These are phyloP conservation scores for Melanotaenia pygmaea DNA, from an alignment of 2,797 vertebrate genomes.

Conservation along the genomic window DNA sequence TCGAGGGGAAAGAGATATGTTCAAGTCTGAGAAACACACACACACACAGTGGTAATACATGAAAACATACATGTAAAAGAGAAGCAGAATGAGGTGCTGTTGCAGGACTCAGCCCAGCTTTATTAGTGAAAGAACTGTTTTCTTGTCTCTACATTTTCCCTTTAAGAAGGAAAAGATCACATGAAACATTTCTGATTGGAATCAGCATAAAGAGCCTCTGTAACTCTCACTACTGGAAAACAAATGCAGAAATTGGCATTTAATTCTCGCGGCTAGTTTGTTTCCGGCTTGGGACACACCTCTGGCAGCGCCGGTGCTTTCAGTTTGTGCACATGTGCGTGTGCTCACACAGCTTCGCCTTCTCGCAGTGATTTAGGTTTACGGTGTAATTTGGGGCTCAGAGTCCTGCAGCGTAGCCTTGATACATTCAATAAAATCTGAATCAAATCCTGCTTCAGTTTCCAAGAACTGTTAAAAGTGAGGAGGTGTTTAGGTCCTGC, in stretches of 20 bases:
- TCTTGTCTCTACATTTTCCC: not conserved
- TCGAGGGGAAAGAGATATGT: slow-evolving; percentile 67
- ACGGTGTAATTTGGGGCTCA: slow-evolving; percentile 22
- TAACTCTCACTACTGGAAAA: not conserved
- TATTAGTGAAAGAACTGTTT: not conserved
- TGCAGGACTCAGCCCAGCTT: slow-evolving; percentile 2
- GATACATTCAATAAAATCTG: slow-evolving; percentile 11
- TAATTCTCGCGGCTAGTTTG: slow-evolving; percentile 60
- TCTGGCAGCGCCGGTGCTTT: slow-evolving; percentile 12
- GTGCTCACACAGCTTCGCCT: not conserved
- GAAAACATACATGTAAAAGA: slow-evolving; percentile 19
- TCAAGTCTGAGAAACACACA: slow-evolving; percentile 17
- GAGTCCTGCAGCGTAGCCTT: slow-evolving; percentile 19
- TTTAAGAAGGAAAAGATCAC: not conserved
- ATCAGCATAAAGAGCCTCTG: slow-evolving; percentile 1
- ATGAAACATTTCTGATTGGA: not conserved
- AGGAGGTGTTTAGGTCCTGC: slow-evolving; percentile 9
- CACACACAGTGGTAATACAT: slow-evolving; percentile 27
- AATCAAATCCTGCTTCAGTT: slow-evolving; percentile 1
- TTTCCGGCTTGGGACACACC: slow-evolving; percentile 47
- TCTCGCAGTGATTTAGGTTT: slow-evolving; percentile 13
- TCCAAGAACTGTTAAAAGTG: slow-evolving; percentile 6
- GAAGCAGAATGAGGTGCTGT: slow-evolving; percentile 12
- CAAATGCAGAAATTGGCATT: slow-evolving; percentile 4
- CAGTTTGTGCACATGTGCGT: slow-evolving; percentile 2